A percentile compares a stretch with the other conserved stretches of the same genome.
These are phyloP conservation scores for Hypomecis atomaria DNA, from an alignment of 2,888 invertebrate species.

Conservation along the genomic window DNA sequence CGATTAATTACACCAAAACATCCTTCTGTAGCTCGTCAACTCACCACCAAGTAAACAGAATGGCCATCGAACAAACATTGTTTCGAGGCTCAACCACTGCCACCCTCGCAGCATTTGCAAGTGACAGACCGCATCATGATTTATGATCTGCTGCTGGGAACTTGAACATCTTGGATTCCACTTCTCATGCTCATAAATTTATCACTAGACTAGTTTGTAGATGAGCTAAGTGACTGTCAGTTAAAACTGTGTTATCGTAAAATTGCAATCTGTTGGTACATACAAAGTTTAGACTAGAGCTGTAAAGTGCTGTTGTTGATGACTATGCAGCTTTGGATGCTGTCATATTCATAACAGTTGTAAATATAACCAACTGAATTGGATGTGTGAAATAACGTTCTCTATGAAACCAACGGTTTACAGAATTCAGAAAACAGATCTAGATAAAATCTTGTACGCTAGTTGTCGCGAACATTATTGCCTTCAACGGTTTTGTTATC, in stretches of 20 bases:
- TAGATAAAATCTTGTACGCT: slow-evolving; percentile 12
- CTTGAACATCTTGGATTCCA: slow-evolving; percentile 22
- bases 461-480: slow-evolving; percentile 12
- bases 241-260: background rate
- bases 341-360: slow-evolving; percentile 13
- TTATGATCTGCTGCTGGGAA: slow-evolving; percentile 26
- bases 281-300: background rate
- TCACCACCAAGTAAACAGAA: slow-evolving; percentile 11
- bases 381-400: background rate
- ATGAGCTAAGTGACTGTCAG: slow-evolving; percentile 6
- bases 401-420: slow-evolving; percentile 4
- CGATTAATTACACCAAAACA: background rate
- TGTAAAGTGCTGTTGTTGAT: slow-evolving; percentile 9
- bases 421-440: background rate
- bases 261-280: slow-evolving; percentile 13
- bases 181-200: slow-evolving; percentile 23
- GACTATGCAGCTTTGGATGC: background rate
- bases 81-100: slow-evolving; percentile 13
- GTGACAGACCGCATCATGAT: slow-evolving; percentile 33
- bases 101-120: slow-evolving; percentile 25
- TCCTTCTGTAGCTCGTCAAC: background rate
- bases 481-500: slow-evolving; percentile 38
- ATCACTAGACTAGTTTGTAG: slow-evolving; percentile 13
- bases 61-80: slow-evolving; percentile 17
- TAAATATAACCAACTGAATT: slow-evolving; percentile 1